Evolutionary conservation across 2,888 invertebrate species (phyloP), one percentile per base, ranked within the genome.

Genomic region (Apocheima hispidaria): DNA sequence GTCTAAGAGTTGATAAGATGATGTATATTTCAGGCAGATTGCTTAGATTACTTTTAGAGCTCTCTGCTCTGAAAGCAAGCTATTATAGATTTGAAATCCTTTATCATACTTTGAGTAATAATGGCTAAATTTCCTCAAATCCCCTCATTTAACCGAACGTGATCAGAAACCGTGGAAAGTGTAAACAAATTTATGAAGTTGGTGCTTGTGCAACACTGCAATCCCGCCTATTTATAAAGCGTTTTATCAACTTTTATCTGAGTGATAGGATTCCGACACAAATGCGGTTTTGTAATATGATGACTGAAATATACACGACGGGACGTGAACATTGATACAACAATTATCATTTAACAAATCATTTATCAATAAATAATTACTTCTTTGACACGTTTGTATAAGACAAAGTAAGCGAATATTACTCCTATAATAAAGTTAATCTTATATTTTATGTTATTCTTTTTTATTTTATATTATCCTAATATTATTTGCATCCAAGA

Each of bases 101-200:
- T 48, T 49, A 49, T 35, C 18, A 20, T 35, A 6, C n/a, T n/a
- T n/a, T n/a, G n/a, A n/a, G n/a, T n/a, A n/a, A n/a, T n/a, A 48
- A 4, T 3, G 21, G 16, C 33, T 49, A 35, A 23, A 49, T 49
- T 49, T 4, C 21, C 21, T 35, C 21, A 6, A 44, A 44, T 16
- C 43, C 43, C 43, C 10, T 44, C 26, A 44, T 44, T 44, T 26
- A 2, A n/a, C 14, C 12, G 21, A 26, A 40, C 21, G 41, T 21
- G 21, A 20, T 41, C 41, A 21, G 41, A 41, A 48, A 30, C 60
- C 4, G 53, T 52, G 52, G 74, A 77, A 77, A 76, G 77, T 73
- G 75, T 75, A 75, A 73, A 76, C 75, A 74, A 76, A 72, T 70
- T 73, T 70, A 75, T 70, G 68, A 68, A 56, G 60, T 66, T 40